These are phyloP conservation scores for Tympanoctomys barrerae DNA, from an alignment of 2,797 vertebrate species.

Conservation along the genomic window DNA sequence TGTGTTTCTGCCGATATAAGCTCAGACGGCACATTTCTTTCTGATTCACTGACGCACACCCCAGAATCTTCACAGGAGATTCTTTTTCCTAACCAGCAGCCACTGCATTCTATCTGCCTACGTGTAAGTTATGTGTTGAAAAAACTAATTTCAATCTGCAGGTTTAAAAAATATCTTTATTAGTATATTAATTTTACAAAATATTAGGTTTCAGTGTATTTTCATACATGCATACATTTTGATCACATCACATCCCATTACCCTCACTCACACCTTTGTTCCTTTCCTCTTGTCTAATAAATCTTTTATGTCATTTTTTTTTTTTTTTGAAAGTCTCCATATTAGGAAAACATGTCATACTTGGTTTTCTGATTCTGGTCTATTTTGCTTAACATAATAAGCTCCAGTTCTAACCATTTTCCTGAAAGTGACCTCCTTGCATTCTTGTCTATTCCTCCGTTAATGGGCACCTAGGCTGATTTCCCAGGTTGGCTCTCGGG, in stretches of 20 bases:
- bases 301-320: neutral
- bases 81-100: neutral
- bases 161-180: neutral
- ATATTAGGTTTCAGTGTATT: neutral
- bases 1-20: neutral
- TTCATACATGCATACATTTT: neutral
- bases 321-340: neutral
- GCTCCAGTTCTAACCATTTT: neutral
- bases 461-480: neutral
- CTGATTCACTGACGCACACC: neutral
- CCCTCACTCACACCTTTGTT: neutral
- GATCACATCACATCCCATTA: neutral
- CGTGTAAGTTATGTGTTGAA: constrained; percentile 24
- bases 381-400: neutral
- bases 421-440: neutral
- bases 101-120: neutral
- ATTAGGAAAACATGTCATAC: neutral
- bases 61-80: neutral
- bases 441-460: neutral
- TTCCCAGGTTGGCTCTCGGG: neutral
- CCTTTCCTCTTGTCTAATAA: neutral
- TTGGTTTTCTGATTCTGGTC: neutral
- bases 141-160: neutral
- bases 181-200: neutral
- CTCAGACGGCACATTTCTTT: neutral